Base-by-base conservation (phyloP, 2,113 vertebrate species). In the Pipa parva region DNA sequence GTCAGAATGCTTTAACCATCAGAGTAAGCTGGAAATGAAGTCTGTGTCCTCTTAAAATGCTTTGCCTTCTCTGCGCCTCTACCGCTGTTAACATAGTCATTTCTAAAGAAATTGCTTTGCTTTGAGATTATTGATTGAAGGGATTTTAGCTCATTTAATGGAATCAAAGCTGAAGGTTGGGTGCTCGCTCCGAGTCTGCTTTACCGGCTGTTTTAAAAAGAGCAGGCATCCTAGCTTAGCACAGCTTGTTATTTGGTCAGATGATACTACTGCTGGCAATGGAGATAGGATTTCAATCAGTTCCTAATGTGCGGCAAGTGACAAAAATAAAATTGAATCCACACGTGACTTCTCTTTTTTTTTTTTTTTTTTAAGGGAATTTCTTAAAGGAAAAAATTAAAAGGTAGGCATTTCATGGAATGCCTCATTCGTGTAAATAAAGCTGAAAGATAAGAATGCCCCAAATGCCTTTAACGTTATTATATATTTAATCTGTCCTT, bases 161-260 rank as follows among this genome's bases (percentile, higher is more conserved):
- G 57, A 70, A 60, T 70, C 60, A 70, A 61, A 54, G 57, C 57
- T 45, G 22, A 51, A 48, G 66, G 58, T 26, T 69, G 58, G 52
- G 31, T 18, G 33, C 61, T 58, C 18, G 21, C 48, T 61, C 49
- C 20, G 48, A 45, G 33, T 45, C 58, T 60, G 46, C 49, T 28
- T 52, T 49, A 45, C 66, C 66, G 61, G 66, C 66, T 61, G 66
- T 61, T 70, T 60, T 70, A 70, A 70, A n/a, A n/a, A 54, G 66
- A 60, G 58, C 66, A 39, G 42, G 65, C 65, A 60, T 28, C 31
- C 64, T 50, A 45, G 64, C 55, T 50, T 25, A 59, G 55, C 22
- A 24, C 57, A 31, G 66, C 25, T 45, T 42, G 66, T 70, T 55
- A 59, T 9, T 42, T 46, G 28, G 54, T 67, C 66, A 67, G 54